These are phyloP conservation scores for Brachionus calyciflorus DNA, from an alignment of 1,140 invertebrate genomes.

Conservation along the genomic window DNA sequence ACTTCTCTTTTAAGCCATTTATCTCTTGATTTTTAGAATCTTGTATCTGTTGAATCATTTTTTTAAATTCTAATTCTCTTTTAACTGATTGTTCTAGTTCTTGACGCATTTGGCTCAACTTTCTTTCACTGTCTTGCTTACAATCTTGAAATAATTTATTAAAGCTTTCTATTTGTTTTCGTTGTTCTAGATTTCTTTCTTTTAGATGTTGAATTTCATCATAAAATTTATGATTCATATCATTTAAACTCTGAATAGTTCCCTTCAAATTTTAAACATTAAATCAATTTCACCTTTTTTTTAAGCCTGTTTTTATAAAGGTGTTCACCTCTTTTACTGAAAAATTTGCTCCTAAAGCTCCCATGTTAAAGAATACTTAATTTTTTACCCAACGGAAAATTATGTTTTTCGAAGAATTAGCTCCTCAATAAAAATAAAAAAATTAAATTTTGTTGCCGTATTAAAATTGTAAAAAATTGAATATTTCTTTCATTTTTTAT, in stretches of 20 bases:
- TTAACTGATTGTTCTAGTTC: constrained; percentile 13
- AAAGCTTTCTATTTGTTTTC: constrained; percentile 30
- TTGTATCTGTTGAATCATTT: constrained; percentile 25
- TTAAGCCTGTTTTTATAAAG: too few species aligned
- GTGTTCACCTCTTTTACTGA: too few species aligned
- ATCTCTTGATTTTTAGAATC: constrained; percentile 32
- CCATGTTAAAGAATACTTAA: too few species aligned
- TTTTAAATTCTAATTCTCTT: constrained; percentile 31
- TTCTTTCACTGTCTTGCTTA: constrained; percentile 19
- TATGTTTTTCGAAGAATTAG: too few species aligned
- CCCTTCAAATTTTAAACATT: constrained; percentile 28
- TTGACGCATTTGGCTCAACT: not conserved
- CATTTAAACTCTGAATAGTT: constrained; percentile 40
- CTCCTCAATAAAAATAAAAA: too few species aligned
- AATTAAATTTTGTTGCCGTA: too few species aligned
- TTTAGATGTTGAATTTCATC: constrained; percentile 41
- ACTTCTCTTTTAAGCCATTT: not conserved
- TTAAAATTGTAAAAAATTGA: too few species aligned
- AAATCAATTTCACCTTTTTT: too few species aligned
- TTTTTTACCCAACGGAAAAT: too few species aligned
- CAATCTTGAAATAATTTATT: constrained; percentile 27
- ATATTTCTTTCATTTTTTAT: too few species aligned
- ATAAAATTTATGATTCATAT: constrained; percentile 42
- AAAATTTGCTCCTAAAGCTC: too few species aligned
- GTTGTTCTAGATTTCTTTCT: constrained; percentile 36